Base-by-base conservation (phyloP, 2,888 invertebrate genomes). In the Peribatodes rhomboidaria region DNA sequence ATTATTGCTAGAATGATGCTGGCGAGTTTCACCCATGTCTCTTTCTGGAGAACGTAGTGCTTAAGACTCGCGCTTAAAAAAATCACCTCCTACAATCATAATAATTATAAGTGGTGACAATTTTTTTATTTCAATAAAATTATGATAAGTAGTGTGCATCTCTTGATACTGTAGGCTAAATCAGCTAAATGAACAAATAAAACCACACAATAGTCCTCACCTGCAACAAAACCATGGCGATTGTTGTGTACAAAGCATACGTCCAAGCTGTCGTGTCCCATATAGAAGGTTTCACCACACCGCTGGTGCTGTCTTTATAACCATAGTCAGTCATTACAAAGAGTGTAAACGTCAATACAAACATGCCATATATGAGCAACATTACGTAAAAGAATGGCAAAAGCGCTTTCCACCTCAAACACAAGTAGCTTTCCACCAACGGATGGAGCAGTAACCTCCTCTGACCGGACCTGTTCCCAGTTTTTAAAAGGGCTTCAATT, bases 11-110 rank as follows among this genome's bases (percentile, higher is more conserved):
- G 56, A 9, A 59, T 20, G 6, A 72, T 56, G 9, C 69, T 61
- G 14, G 52, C 42, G n/a, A 88, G 84, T 67, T 91, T 91, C 2
- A 88, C 75, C 86, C 87, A 87, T 1, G 87, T 86, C 68, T 92
- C 91, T 33, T 86, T 70, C 67, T 87, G 84, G 1, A 75, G 69
- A 49, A 87, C 73, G 71, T 88, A 90, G 46, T 83, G 79, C 39
- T 77, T 75, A 8, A 53, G 0, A 50, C 83, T 79, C 18, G 86
- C 80, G 16, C 77, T 75, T 58, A 83, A 79, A 68, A 86, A 85
- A 7, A 88, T 69, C 7, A 67, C 42, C 59, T 72, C 72, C 72
- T 72, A 20, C 44, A 44, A 44, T 20, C 20, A 44, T 7, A 35
- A 35, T 35, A 11, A 9, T 35, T 35, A 35, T 31, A n/a, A n/a